These are phyloP conservation scores for Hucho hucho DNA, from an alignment of 2,113 vertebrate genomes.

Conservation along the genomic window DNA sequence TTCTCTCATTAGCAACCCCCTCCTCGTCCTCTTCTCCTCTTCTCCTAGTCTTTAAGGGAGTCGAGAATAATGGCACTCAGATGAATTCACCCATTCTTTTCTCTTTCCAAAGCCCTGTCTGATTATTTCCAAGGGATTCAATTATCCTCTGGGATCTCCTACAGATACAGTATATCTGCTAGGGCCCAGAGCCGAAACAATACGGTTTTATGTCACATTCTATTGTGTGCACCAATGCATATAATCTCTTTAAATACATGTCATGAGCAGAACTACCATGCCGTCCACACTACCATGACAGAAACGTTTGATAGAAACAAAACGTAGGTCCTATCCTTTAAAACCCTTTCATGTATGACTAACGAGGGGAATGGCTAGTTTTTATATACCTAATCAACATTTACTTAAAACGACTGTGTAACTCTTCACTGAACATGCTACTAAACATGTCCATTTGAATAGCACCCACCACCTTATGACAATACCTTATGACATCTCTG, in stretches of 20 bases:
- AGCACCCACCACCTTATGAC: background rate
- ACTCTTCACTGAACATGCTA: conserved; percentile 17
- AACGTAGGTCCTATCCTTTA: background rate
- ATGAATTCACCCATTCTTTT: background rate
- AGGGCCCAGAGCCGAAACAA: background rate
- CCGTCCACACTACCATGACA: conserved; percentile 10
- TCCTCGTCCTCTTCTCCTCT: background rate
- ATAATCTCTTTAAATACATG: background rate
- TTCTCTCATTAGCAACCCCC: background rate
- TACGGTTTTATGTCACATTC: background rate
- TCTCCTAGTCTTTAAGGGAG: background rate
- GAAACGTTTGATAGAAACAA: background rate
- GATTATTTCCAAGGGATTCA: conserved; percentile 1
- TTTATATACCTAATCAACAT: conserved; percentile 8
- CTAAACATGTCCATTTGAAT: conserved; percentile 2
- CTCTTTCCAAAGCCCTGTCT: conserved; percentile 3
- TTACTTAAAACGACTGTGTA: background rate
- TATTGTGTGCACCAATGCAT: conserved; percentile 4
- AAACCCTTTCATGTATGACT: conserved; percentile 13
- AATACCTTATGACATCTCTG: background rate
- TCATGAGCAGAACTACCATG: background rate
- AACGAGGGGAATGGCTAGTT: conserved; percentile 7
- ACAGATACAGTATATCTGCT: conserved; percentile 2
- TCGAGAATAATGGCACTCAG: background rate
- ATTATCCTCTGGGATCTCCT: conserved; percentile 5